These are phyloP conservation scores for Rhyzopertha dominica DNA, from an alignment of 1,140 invertebrate genomes.

Conservation along the genomic window DNA sequence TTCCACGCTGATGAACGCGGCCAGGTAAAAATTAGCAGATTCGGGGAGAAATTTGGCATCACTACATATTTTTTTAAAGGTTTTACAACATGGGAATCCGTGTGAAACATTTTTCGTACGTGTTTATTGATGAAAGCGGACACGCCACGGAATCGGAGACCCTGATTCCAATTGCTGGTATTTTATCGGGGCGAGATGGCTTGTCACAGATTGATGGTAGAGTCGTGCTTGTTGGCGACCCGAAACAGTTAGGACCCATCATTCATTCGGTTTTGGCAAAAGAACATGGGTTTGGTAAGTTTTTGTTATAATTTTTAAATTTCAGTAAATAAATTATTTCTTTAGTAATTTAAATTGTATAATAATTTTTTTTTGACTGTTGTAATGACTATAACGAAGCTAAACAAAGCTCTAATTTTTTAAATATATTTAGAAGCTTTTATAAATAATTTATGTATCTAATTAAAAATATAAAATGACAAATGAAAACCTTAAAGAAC, in stretches of 20 bases:
- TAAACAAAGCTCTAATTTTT: no score
- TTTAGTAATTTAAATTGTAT: no score
- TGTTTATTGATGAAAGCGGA: conserved; percentile 87
- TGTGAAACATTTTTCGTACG: conserved; percentile 76
- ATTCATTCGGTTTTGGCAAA: conserved; percentile 61
- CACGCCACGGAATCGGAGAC: conserved; percentile 87
- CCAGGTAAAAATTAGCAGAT: conserved; percentile 15
- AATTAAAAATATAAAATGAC: no score
- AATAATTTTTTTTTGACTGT: no score
- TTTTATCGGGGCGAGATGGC: conserved; percentile 25
- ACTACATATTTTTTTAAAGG: conserved; percentile 19
- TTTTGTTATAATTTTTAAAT: conserved; percentile 50
- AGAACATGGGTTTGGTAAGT: conserved; percentile 60
- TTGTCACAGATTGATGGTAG: conserved; percentile 54
- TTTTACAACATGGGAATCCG: conserved; percentile 52
- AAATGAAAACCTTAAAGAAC: no score
- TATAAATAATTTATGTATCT: no score
- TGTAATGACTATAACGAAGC: no score
- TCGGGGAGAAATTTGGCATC: neutral
- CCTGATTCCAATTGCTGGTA: conserved; percentile 64
- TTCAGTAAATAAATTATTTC: conserved; percentile 31
- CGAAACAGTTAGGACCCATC: conserved; percentile 83
- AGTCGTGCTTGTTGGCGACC: conserved; percentile 85
- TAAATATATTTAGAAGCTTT: no score
- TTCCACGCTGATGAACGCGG: conserved; percentile 27